Base-by-base conservation (phyloP, 1,140 invertebrate genomes). In the Solenopsis fugax region DNA sequence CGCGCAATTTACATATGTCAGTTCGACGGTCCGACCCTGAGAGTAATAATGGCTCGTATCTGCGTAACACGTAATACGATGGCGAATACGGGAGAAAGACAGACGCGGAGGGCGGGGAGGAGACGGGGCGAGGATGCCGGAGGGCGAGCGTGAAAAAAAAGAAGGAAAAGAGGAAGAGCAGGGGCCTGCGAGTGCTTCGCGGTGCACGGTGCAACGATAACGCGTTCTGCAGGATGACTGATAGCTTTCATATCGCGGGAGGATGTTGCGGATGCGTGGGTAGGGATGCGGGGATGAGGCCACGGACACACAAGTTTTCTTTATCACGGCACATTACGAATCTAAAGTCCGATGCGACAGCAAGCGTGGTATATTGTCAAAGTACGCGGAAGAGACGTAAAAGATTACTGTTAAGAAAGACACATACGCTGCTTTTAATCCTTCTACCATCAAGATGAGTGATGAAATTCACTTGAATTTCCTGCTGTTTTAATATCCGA, bases 201-300 rank as follows among this genome's bases (percentile, higher is more conserved):
- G 41, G 52, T 48, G 71, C 78, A 50, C 82, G 89, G 86, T 86
- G 76, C 73, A 50, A 85, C 80, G 91, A 93, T 92, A 91, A 91
- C 60, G 90, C 71, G 85, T 72, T 86, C 87, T 90, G 91, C 91
- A 94, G 92, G 93, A 95, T 93, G 93, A 93, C 89, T 93, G 93
- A 94, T 95, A 94, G 93, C 80, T 92, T 91, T 88, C 90, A 77
- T 94, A 95, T 95, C 93, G 90, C 88, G 76, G 86, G 87, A 94
- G 93, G 93, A 94, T 93, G 93, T 91, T 90, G 89, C 85, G 89
- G 86, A 91, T 91, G 88, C 86, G 90, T 93, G 89, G 91, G 92
- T 90, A 88, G 85, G 45, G 85, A 50, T 72, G 64, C 87, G 87
- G 54, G 81, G 84, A 82, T 67, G 76, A 87, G 77, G 65, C 85